Base-by-base conservation (phyloP, 2,888 invertebrate genomes). In the Ferrisia virgata region DNA sequence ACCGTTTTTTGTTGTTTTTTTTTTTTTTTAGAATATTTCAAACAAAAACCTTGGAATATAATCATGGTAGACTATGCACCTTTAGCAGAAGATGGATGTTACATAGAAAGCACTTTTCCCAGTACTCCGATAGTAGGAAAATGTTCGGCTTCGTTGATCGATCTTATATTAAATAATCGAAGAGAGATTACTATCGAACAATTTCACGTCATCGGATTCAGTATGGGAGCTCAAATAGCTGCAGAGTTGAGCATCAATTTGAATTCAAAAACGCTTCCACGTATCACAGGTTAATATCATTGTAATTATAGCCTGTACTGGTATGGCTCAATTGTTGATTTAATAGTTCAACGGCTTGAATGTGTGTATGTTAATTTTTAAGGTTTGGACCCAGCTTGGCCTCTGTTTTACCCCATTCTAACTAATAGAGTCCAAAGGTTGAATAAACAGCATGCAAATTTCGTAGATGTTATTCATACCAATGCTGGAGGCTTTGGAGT, bases 121-220 rank as follows among this genome's bases (percentile, higher is more conserved):
- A 93, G 93, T 87, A 90, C 91, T 0, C 90, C 91, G 18, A 87
- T 91, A 13, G 92, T 91, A 0, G 92, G 91, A n/a, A 90, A 89
- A 87, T 93, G 93, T 86, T 89, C 90, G 0, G 92, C 91, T 0
- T 90, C 91, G 86, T 87, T 93, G 4, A 89, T 93, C 0, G 91
- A 92, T 85, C 87, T 88, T 36, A 87, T 93, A 78, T 89, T 92
- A 11, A 87, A 88, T 76, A 43, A 83, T 5, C 85, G 85, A 4
- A 87, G 88, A 0, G 90, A 92, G 3, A 85, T 87, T 0, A 69
- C 53, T 6, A 87, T 91, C n/a, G 86, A 89, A 0, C 87, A 87
- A 79, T 89, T 93, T 81, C 93, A 93, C 86, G 87, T 92, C 0
- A 90, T 93, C 76, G 93, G 93, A 0, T 93, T 92, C 87, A 93